Conservation (phyloP, 2,888 invertebrate species). For the Urechis unicinctus region DNA sequence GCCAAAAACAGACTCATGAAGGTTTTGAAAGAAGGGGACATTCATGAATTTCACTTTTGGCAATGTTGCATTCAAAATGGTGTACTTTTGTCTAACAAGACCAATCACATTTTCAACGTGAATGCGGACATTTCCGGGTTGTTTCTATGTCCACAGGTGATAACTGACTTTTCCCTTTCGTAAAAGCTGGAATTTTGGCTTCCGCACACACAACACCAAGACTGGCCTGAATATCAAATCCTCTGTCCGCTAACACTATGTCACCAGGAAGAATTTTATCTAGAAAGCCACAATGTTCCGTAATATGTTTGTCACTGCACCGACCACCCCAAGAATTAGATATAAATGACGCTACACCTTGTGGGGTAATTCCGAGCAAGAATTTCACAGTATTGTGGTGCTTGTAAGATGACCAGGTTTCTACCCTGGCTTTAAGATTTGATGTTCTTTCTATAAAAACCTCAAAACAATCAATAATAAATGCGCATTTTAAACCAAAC, state of each 20-base stretch:
- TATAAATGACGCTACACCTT: slow-evolving; percentile 23
- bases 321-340: slow-evolving; percentile 24
- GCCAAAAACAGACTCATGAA: too few relatives aligned
- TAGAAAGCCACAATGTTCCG: slow-evolving; percentile 20
- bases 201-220: background rate
- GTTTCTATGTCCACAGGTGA: background rate
- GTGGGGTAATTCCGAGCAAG: slow-evolving; percentile 25
- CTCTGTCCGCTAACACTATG: slow-evolving; percentile 17
- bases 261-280: slow-evolving; percentile 21
- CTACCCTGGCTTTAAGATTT: slow-evolving; percentile 18
- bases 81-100: background rate
- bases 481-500: slow-evolving; percentile 11
- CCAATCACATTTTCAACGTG: background rate
- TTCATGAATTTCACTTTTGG: background rate
- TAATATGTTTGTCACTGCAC: slow-evolving; percentile 24
- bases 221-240: background rate
- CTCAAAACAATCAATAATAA: slow-evolving; percentile 22
- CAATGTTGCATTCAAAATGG: background rate
- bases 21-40: too few relatives aligned
- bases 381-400: slow-evolving; percentile 26
- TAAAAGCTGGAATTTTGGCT: slow-evolving; percentile 1
- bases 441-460: slow-evolving; percentile 21
- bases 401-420: slow-evolving; percentile 24
- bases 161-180: background rate
- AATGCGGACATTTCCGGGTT: background rate